These are phyloP conservation scores for Actenoides hombroni DNA, from an alignment of 2,113 vertebrate genomes.

Conservation along the genomic window DNA sequence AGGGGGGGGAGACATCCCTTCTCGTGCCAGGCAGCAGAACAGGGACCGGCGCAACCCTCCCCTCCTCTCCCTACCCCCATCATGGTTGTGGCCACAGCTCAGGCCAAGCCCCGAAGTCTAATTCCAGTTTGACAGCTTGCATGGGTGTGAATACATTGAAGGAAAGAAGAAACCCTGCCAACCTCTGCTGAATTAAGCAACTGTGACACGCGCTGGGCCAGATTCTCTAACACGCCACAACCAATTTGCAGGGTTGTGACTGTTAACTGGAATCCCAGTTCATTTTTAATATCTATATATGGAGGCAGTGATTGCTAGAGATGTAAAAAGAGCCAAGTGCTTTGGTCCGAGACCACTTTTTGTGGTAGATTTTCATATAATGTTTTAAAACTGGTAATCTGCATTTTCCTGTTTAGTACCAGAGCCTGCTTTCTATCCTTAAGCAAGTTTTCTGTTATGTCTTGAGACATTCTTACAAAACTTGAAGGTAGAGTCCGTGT, in stretches of 20 bases:
- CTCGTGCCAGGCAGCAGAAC: background rate
- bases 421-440: background rate
- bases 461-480: background rate
- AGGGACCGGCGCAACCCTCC: background rate
- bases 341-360: background rate
- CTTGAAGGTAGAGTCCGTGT: background rate
- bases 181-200: slow-evolving; percentile 46
- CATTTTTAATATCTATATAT: background rate
- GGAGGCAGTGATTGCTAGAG: background rate
- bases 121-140: slow-evolving; percentile 56
- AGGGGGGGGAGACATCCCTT: background rate
- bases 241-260: background rate
- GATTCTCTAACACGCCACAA: background rate
- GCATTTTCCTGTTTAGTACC: background rate
- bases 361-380: background rate
- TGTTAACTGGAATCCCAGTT: background rate
- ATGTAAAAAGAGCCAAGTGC: background rate
- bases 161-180: slow-evolving; percentile 18
- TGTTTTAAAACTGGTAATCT: background rate
- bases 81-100: background rate
- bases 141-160: slow-evolving; percentile 34
- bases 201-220: slow-evolving; percentile 2
- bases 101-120: background rate
- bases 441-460: background rate
- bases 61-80: background rate